phyloP scores from a whole-genome alignment of 2,888 invertebrate genomes.

The Nomada goodeniana region DNA sequence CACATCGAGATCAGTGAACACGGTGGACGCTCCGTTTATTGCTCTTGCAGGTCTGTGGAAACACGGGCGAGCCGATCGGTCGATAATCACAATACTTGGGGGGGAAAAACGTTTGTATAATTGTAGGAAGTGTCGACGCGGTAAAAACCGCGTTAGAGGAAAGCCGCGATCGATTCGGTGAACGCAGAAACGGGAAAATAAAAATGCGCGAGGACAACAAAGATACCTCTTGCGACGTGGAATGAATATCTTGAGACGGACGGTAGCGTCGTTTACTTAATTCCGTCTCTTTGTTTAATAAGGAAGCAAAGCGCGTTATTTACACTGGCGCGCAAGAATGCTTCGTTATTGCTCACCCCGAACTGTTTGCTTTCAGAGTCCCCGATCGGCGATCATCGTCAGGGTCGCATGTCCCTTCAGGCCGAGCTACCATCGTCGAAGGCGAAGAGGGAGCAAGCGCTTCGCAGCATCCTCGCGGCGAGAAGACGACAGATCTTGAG shows the following conservation, averaged over 20 bases:
- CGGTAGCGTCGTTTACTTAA: neutral
- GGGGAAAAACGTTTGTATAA: too few relatives aligned
- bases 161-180: neutral
- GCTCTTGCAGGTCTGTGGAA: slow-evolving; percentile 8
- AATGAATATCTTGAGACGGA: neutral
- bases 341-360: neutral
- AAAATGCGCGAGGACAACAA: neutral
- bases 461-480: slow-evolving; percentile 86
- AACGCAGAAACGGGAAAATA: neutral
- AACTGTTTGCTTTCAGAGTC: slow-evolving; percentile 72
- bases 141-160: neutral
- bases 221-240: neutral
- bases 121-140: neutral
- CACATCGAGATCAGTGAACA: slow-evolving; percentile 43
- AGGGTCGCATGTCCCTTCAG: slow-evolving; percentile 74
- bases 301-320: neutral
- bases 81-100: neutral
- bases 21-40: slow-evolving; percentile 21
- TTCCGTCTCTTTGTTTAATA: neutral
- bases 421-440: slow-evolving; percentile 77
- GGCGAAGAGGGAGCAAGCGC: slow-evolving; percentile 78
- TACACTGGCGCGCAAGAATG: neutral
- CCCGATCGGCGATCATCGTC: slow-evolving; percentile 71
- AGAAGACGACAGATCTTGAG: slow-evolving; percentile 87
- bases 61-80: neutral